These are phyloP conservation scores for Petrolisthes manimaculis DNA, from an alignment of 2,888 invertebrate species.

Conservation along the genomic window DNA sequence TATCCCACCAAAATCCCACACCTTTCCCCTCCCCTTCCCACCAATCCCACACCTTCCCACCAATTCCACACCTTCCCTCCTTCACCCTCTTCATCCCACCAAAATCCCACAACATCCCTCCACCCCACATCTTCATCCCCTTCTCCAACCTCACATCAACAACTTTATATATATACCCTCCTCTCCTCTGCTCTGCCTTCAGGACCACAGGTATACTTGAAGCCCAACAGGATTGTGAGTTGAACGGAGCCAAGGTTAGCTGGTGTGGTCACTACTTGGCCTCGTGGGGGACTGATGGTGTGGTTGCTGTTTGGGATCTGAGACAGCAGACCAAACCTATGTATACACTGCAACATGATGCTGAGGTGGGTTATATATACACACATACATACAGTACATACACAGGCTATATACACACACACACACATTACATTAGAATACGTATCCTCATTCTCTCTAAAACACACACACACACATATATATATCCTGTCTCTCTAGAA, in stretches of 20 bases:
- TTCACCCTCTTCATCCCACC: no score
- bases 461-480: not conserved
- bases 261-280: conserved; percentile 78
- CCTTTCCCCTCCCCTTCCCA: not conserved
- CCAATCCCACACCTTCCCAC: no score
- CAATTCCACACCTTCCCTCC: no score
- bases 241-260: conserved; percentile 80
- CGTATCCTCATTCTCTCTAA: not conserved
- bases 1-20: not conserved
- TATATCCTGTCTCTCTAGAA: not conserved
- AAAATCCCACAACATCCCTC: no score
- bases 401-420: no score
- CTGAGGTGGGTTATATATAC: conserved; percentile 73
- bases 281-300: conserved; percentile 80
- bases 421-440: not conserved
- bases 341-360: conserved; percentile 76
- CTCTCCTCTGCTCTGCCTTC: conserved; percentile 35
- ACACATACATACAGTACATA: not conserved
- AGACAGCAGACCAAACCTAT: conserved; percentile 75
- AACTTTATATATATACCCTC: not conserved
- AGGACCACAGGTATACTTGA: conserved; percentile 75
- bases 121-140: no score
- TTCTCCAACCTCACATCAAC: not conserved
- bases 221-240: conserved; percentile 77
- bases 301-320: conserved; percentile 80